Evolutionary conservation across 1,140 invertebrate genomes (phyloP), one percentile per base, ranked within the genome.

Genomic region (Temnothorax nylanderi): DNA sequence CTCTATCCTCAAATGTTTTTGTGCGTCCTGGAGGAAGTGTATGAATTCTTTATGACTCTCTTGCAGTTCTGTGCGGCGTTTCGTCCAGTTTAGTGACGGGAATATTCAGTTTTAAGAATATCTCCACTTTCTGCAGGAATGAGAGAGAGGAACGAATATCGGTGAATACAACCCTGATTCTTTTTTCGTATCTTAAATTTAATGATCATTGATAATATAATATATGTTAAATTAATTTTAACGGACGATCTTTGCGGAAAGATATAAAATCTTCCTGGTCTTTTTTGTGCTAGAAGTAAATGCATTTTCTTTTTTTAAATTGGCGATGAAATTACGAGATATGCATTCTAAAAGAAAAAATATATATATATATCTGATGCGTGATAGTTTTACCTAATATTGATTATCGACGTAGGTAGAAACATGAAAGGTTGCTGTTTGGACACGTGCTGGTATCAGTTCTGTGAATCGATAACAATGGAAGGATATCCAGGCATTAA

Each of bases 1-100:
- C 80, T 84, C 54, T 21, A 34, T 32, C 47, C 54, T 84, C 54
- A n/a, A 26, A n/a, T n/a, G n/a, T 84, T 60, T 58, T 26, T 75
- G 54, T 26, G 69, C 26, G 11, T 74, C 16, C n/a, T 84, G 51
- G 4, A 60, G 69, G 37, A 72, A 75, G 26, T 74, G 54, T 56
- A 75, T 84, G 26, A 60, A 49, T 82, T 82, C 34, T 47, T 2
- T 4, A 74, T 37, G 18, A 75, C 7, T 21, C n/a, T 47, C 6
- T 82, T 16, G 51, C 26, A 41, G 13, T 82, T 8, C 26, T 60
- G 67, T 82, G 37, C 56, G 32, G 26, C 47, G 13, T 37, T 74
- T 69, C 2, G 21, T 54, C 11, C 18, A n/a, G 11, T 72, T 71
- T 56, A n/a, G 34, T 41, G 34, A 56, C 5, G 34, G 8, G 16